Conservation (phyloP, 2,113 vertebrate genomes). For the Scophthalmus maximus region DNA sequence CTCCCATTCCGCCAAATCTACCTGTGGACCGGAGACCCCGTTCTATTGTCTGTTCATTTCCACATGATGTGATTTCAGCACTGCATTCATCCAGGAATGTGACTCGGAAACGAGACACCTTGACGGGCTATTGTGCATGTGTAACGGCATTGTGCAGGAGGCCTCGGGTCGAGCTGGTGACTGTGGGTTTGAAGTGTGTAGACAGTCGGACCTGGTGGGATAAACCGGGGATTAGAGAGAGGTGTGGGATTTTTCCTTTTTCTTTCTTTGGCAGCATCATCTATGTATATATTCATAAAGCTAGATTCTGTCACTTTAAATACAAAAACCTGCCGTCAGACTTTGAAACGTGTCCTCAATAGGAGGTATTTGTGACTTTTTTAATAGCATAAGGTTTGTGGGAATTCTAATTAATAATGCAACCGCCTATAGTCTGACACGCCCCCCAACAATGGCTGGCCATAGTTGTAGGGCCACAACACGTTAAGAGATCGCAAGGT, state of each 20-base stretch:
- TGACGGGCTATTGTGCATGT: conserved; percentile 36
- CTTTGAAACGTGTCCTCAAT: background rate
- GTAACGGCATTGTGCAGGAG: conserved; percentile 21
- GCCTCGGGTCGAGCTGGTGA: conserved; percentile 30
- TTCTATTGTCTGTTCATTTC: conserved; percentile 41
- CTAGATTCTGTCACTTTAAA: conserved; percentile 7
- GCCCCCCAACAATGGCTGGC: background rate
- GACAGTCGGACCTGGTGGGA: conserved; percentile 36
- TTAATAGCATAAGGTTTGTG: too few relatives aligned
- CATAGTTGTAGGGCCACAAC: too few relatives aligned
- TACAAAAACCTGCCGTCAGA: background rate
- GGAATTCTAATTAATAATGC: background rate
- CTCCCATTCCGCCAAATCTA: conserved; percentile 15
- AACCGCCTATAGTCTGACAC: too few relatives aligned
- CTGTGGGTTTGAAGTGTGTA: conserved; percentile 44
- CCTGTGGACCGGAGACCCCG: conserved; percentile 38
- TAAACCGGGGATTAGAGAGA: conserved; percentile 38
- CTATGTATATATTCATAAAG: conserved; percentile 15
- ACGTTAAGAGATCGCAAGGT: too few relatives aligned
- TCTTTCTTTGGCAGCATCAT: conserved; percentile 32
- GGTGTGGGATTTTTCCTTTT: too few relatives aligned
- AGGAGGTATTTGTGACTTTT: too few relatives aligned
- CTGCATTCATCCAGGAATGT: conserved; percentile 46
- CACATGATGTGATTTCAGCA: conserved; percentile 48
- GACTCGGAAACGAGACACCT: conserved; percentile 53